Evolutionary conservation across 2,888 invertebrate genomes (phyloP).

Genomic region (Sicus ferrugineus): DNA sequence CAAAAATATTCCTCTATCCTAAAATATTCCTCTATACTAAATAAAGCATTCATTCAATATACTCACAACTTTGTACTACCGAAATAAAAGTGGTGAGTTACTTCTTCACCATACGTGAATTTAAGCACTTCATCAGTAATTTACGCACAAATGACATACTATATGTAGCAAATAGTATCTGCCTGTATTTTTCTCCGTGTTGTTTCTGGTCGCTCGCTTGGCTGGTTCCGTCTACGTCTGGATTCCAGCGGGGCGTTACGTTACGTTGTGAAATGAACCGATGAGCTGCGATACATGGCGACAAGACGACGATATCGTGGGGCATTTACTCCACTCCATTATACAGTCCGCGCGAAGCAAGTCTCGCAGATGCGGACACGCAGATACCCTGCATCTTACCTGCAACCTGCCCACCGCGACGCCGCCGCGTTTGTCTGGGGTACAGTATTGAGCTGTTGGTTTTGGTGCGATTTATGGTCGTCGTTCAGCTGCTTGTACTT

Average conservation of each 20-base stretch:
- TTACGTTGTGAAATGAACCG: constrained; percentile 15
- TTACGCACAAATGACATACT: too few species aligned
- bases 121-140: too few species aligned
- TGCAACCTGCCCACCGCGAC: constrained; percentile 19
- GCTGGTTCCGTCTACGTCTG: constrained; percentile 11
- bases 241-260: constrained; percentile 16
- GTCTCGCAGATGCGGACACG: constrained; percentile 7
- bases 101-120: too few species aligned
- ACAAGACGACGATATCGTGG: constrained; percentile 15
- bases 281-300: not conserved
- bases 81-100: too few species aligned
- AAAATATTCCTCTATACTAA: too few species aligned
- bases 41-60: too few species aligned
- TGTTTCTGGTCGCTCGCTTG: constrained; percentile 10
- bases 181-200: too few species aligned
- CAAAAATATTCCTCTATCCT: too few species aligned
- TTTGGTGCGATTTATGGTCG: constrained; percentile 28
- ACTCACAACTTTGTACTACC: too few species aligned
- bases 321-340: constrained; percentile 5
- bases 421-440: not conserved
- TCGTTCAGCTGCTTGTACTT: constrained; percentile 23
- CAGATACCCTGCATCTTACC: not conserved
- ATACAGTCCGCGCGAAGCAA: not conserved
- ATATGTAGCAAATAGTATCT: too few species aligned
- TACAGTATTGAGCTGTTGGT: constrained; percentile 15